Percentiles rank a stretch among this genome's conserved stretches.
Conservation (phyloP, 2,113 vertebrate species). For the Gnathonemus echidnorhynchus region DNA sequence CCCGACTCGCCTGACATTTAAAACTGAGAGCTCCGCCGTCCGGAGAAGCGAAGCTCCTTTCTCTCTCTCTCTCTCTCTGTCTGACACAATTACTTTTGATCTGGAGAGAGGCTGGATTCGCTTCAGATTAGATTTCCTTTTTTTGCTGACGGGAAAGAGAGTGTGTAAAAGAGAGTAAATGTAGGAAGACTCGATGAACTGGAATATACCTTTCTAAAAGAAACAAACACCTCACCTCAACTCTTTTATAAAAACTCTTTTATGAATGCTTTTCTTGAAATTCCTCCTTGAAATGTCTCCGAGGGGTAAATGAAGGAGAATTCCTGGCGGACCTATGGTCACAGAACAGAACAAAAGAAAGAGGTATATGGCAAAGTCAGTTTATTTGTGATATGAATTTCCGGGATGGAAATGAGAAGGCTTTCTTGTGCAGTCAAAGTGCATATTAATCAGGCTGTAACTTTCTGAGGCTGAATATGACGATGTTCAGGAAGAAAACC, state of each 20-base stretch:
- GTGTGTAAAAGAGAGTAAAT: not conserved
- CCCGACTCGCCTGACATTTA: constrained; percentile 15
- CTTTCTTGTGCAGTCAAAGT: not conserved
- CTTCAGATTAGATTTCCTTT: constrained; percentile 9
- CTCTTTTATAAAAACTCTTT: not conserved
- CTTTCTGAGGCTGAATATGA: not conserved
- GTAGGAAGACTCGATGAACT: constrained; percentile 3
- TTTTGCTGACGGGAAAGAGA: not conserved
- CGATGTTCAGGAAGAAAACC: not conserved
- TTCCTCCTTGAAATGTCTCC: constrained; percentile 4
- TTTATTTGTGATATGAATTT: not conserved
- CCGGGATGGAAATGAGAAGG: not conserved
- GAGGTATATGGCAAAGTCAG: not conserved
- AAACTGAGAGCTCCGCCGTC: constrained; percentile 12
- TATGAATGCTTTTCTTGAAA: not conserved
- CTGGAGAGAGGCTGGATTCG: not conserved
- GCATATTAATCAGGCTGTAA: not conserved
- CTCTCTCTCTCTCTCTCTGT: not conserved
- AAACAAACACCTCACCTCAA: not conserved
- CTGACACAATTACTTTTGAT: not conserved
- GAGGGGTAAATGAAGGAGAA: constrained; percentile 8
- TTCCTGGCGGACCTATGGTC: not conserved
- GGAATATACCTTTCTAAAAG: not conserved
- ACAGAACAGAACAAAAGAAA: not conserved
- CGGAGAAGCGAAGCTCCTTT: not conserved